These are phyloP conservation scores for Leucophenga maculata DNA, from an alignment of 2,888 invertebrate genomes.

Conservation along the genomic window DNA sequence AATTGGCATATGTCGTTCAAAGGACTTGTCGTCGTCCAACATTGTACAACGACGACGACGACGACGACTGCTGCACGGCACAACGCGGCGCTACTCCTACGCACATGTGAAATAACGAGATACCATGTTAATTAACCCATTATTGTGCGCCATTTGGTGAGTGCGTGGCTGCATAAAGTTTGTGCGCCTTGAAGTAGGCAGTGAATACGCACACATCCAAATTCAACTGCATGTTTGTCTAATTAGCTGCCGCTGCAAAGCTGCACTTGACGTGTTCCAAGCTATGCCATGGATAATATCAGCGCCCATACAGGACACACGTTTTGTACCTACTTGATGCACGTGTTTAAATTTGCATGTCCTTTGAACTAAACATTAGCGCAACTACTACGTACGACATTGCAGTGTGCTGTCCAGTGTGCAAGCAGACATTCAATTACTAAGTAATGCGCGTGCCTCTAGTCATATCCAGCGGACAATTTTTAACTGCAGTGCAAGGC, in stretches of 20 bases:
- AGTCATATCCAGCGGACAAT: constrained; percentile 7
- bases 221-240: constrained; percentile 9
- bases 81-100: not conserved
- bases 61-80: too few relatives aligned
- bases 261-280: not conserved
- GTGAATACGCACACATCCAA: not conserved
- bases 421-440: not conserved
- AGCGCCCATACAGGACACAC: too few relatives aligned
- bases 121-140: constrained; percentile 13
- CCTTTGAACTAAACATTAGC: not conserved
- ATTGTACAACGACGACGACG: not conserved
- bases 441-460: not conserved
- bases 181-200: constrained; percentile 14
- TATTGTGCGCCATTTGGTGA: not conserved
- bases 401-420: too few relatives aligned
- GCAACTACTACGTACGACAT: too few relatives aligned
- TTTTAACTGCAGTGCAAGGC: not conserved
- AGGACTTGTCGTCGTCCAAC: not conserved
- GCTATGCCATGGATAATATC: not conserved
- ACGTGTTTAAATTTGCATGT: not conserved
- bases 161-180: not conserved
- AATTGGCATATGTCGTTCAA: too few relatives aligned
- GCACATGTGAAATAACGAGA: not conserved
- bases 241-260: constrained; percentile 10
- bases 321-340: not conserved